These are phyloP conservation scores for Aegotheles bennettii DNA, from an alignment of 2,113 vertebrate genomes.

Conservation along the genomic window DNA sequence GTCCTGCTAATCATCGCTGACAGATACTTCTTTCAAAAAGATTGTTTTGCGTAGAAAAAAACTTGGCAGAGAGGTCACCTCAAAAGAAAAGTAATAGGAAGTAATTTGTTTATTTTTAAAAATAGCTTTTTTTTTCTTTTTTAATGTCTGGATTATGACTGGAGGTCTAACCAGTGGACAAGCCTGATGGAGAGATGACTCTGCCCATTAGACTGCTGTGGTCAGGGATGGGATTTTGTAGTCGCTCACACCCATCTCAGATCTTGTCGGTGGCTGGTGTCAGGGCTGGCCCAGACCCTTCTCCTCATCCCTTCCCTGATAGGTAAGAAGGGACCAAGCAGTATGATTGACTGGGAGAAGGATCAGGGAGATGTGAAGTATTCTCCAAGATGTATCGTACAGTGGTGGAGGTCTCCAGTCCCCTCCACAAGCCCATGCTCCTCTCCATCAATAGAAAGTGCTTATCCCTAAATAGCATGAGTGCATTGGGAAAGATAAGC, in stretches of 20 bases:
- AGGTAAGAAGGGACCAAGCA: neutral
- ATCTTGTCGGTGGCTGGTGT: neutral
- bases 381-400: neutral
- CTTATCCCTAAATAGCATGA: neutral
- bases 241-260: neutral
- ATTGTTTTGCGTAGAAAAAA: neutral
- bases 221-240: neutral
- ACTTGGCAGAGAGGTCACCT: neutral
- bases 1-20: neutral
- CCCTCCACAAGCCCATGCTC: rapidly evolving
- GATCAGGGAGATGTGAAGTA: neutral
- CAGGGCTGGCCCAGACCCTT: neutral
- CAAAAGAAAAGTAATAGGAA: neutral
- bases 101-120: neutral
- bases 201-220: neutral
- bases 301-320: rapidly evolving
- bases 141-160: rapidly evolving
- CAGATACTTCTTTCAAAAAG: neutral
- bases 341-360: neutral
- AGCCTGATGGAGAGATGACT: neutral
- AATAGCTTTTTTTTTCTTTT: neutral
- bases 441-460: neutral
- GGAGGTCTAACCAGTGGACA: neutral
- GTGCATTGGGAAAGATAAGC: neutral
- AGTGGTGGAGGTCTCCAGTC: neutral